Evolutionary conservation across 1,140 invertebrate species (phyloP).

Genomic region (Conus ventricosus): DNA sequence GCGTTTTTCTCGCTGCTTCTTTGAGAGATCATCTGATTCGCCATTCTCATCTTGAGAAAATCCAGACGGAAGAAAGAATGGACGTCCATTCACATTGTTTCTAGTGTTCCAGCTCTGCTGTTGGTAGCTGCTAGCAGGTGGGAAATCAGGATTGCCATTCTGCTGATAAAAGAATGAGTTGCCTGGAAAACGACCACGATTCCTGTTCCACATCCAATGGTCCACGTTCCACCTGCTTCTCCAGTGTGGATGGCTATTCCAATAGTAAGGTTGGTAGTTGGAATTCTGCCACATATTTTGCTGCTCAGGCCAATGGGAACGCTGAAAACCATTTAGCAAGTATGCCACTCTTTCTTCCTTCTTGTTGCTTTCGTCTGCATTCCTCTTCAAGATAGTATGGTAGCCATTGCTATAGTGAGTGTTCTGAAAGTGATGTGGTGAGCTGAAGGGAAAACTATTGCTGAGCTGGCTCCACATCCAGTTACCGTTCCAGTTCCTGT

Average conservation of each 20-base stretch:
- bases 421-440: neutral
- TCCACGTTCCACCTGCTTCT: neutral
- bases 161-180: neutral
- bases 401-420: neutral
- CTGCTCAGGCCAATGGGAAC: neutral
- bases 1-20: neutral
- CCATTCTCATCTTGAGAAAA: neutral
- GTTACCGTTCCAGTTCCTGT: constrained; percentile 13
- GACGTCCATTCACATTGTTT: neutral
- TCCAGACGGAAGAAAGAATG: neutral
- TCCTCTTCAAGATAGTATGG: constrained; percentile 2
- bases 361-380: neutral
- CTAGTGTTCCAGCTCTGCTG: neutral
- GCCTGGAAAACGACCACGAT: neutral
- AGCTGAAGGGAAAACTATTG: neutral
- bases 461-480: constrained; percentile 16
- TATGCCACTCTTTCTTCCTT: neutral
- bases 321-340: neutral
- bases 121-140: neutral
- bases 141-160: neutral
- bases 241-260: neutral
- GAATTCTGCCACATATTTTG: neutral
- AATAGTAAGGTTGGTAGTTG: neutral
- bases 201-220: neutral
- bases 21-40: neutral